A percentile compares a stretch with the other conserved stretches of the same genome.
phyloP scores from a whole-genome alignment of 1,140 invertebrate genomes.

The Bilobella aurantiaca region DNA sequence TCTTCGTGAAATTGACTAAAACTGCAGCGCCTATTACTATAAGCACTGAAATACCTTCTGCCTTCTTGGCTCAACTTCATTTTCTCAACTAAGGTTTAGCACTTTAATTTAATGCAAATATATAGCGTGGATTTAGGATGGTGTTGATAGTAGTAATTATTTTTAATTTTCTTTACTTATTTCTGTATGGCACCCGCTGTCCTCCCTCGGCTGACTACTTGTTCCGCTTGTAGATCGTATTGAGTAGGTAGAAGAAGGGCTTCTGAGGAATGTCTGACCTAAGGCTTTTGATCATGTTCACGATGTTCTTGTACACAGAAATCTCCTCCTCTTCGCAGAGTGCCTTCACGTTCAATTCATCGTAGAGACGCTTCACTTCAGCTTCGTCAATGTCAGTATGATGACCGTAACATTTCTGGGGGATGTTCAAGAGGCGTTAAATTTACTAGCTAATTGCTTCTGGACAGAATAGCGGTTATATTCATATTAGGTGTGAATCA shows the following conservation, averaged over 20 bases:
- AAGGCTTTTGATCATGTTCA: not conserved
- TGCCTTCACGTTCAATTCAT: not conserved
- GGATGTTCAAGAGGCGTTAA: not conserved
- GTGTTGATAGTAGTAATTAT: no score
- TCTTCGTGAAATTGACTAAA: no score
- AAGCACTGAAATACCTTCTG: no score
- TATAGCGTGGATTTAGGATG: no score
- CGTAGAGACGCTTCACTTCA: not conserved
- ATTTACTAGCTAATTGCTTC: not conserved
- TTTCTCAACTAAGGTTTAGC: no score
- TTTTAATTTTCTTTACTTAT: no score
- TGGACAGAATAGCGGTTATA: not conserved
- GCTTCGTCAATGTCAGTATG: not conserved
- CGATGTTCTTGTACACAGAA: not conserved
- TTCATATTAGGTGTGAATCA: not conserved
- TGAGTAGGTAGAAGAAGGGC: not conserved
- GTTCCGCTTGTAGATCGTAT: slow-evolving; percentile 2
- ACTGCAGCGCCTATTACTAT: no score
- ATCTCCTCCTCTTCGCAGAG: not conserved
- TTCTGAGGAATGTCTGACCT: not conserved
- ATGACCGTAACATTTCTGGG: slow-evolving; percentile 1
- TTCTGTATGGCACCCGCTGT: not conserved
- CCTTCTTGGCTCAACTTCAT: no score
- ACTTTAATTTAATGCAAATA: no score
- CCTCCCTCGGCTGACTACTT: not conserved